Base-by-base conservation (phyloP, 2,113 vertebrate species). In the Laterallus jamaicensis region DNA sequence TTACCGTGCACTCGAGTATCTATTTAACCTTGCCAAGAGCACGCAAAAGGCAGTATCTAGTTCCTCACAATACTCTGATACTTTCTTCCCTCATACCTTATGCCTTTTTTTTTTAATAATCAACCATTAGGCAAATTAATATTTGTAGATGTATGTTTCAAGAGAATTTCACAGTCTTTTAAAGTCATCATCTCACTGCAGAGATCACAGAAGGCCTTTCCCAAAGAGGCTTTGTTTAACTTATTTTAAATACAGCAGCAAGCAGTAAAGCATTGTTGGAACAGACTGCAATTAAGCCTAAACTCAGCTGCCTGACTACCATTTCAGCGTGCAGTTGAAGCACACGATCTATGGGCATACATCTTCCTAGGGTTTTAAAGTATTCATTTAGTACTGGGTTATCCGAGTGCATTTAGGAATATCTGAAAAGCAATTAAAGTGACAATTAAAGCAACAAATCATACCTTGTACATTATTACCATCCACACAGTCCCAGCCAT, bases 321-420 rank as follows among this genome's bases (percentile, higher is more conserved):
- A 44, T 18, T 80, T 66, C 58, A 71, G 58, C 4, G 11, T 14
- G 17, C 63, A 67, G 31, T 1, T 52, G 58, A 88, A 50, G 31
- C 13, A 26, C 1, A 10, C 1, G 1, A 31, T 12, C 50, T 25
- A 49, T 11, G 22, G n/a, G 39, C 26, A 12, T 5, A 5, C 7
- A n/a, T 7, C 26, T 55, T 70, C 44, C 26, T 9, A 7, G 25
- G 49, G 22, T 69, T 81, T 90, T 50, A 85, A 90, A n/a, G 9
- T 12, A 56, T 6, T 26, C n/a, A 60, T 31, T 39, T 39, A 86
- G 49, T 69, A 37, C 52, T 32, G 50, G 40, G 25, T 69, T 18
- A 64, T 17, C 60, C 47, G 12, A 82, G 50, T 49, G 24, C 21
- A 75, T 39, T 83, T 15, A 58, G 50, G 37, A 68, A 8, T 42